These are phyloP conservation scores for Oconnorella tubifera DNA, from an alignment of 2,888 invertebrate genomes.

Conservation along the genomic window DNA sequence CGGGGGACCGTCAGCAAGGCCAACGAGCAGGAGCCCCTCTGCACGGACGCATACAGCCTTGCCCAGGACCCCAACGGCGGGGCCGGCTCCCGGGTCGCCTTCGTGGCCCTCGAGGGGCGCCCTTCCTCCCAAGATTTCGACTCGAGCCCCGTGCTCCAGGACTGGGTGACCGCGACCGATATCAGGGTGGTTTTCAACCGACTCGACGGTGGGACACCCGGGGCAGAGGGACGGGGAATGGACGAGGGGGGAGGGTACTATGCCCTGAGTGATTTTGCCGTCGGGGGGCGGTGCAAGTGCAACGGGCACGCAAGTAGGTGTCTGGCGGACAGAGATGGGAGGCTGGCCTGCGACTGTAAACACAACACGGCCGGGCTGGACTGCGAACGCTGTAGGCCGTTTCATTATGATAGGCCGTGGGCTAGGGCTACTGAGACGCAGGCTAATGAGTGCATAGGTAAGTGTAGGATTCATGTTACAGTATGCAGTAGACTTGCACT, in stretches of 20 bases:
- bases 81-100: slow-evolving; percentile 95
- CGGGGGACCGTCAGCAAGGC: slow-evolving; percentile 64
- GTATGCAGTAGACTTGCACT: too few relatives aligned
- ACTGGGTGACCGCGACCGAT: slow-evolving; percentile 97
- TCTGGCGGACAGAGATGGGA: slow-evolving; percentile 62
- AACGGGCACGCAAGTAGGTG: slow-evolving; percentile 96
- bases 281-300: slow-evolving; percentile 84
- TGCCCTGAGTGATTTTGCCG: slow-evolving; percentile 68
- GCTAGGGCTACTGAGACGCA: slow-evolving; percentile 80
- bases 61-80: slow-evolving; percentile 96
- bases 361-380: slow-evolving; percentile 93
- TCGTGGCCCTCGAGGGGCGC: slow-evolving; percentile 88
- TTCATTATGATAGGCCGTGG: slow-evolving; percentile 97
- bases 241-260: slow-evolving; percentile 93
- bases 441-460: slow-evolving; percentile 83
- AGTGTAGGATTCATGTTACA: too few relatives aligned
- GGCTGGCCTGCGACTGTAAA: slow-evolving; percentile 75
- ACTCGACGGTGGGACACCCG: slow-evolving; percentile 87
- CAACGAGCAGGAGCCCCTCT: slow-evolving; percentile 86
- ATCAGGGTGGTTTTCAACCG: slow-evolving; percentile 84
- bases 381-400: slow-evolving; percentile 86
- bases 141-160: slow-evolving; percentile 74
- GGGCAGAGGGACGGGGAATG: too few relatives aligned
- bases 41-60: too few relatives aligned
- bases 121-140: slow-evolving; percentile 91